Conservation (phyloP, 2,113 vertebrate species). For the rabbit (Oryctolagus cuniculus) region mOryCun1.1 NC_091446.1:15811001-15811500, state of each 20-base stretch:
- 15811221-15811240: neutral
- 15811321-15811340: neutral
- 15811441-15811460: neutral
- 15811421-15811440: slow-evolving; percentile 31
- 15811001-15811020: neutral
- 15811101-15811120: neutral
- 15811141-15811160: neutral
- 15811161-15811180: neutral
- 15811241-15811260: neutral
- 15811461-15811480: neutral
- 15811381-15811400: neutral
- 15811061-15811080: neutral
- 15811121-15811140: neutral
- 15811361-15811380: neutral
- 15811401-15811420: neutral
- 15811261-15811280: neutral
- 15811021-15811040: neutral
- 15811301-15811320: neutral
- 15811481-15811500: neutral
- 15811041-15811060: neutral
- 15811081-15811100: neutral
- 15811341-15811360: neutral
- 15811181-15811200: neutral
- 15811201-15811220: neutral
- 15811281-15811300: slow-evolving; percentile 3